Percentiles rank a stretch among this genome's conserved stretches.
phyloP scores from a whole-genome alignment of 2,113 vertebrate genomes.

The Lophura nycthemera region DNA sequence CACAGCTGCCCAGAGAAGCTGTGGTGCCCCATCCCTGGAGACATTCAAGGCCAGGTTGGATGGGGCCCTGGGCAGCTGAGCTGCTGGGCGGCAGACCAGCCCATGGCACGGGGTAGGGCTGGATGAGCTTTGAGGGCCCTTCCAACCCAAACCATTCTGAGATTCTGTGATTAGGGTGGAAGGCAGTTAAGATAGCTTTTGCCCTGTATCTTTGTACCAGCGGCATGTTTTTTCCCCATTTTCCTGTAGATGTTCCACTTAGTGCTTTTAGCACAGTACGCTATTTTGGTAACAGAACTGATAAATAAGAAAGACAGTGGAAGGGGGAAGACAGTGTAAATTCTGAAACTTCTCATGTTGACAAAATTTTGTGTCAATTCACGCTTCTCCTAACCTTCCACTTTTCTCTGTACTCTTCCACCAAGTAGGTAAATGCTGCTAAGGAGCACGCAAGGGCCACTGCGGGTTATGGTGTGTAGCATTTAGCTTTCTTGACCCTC shows the following conservation, averaged over 20 bases:
- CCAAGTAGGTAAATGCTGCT: not conserved
- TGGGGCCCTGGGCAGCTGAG: too few relatives aligned
- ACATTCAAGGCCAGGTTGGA: too few relatives aligned
- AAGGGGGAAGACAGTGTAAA: not conserved
- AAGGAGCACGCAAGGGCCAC: fast-evolving
- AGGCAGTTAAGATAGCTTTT: not conserved
- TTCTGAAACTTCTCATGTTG: not conserved
- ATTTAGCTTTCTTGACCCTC: not conserved
- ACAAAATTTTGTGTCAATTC: not conserved
- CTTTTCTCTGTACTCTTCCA: not conserved
- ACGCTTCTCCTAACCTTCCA: not conserved
- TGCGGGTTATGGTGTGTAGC: not conserved
- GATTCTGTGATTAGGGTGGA: not conserved
- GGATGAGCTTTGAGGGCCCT: too few relatives aligned
- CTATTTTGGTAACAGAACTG: not conserved
- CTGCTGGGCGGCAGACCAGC: not conserved
- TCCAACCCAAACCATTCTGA: not conserved
- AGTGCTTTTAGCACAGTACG: not conserved
- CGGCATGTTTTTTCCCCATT: not conserved
- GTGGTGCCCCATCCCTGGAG: too few relatives aligned
- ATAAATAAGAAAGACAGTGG: not conserved
- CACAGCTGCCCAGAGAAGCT: too few relatives aligned
- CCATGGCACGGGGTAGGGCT: too few relatives aligned
- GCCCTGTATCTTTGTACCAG: not conserved
- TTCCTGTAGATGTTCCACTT: not conserved